These are phyloP conservation scores for Prinia subflava DNA, from an alignment of 2,113 vertebrate genomes.

Conservation along the genomic window DNA sequence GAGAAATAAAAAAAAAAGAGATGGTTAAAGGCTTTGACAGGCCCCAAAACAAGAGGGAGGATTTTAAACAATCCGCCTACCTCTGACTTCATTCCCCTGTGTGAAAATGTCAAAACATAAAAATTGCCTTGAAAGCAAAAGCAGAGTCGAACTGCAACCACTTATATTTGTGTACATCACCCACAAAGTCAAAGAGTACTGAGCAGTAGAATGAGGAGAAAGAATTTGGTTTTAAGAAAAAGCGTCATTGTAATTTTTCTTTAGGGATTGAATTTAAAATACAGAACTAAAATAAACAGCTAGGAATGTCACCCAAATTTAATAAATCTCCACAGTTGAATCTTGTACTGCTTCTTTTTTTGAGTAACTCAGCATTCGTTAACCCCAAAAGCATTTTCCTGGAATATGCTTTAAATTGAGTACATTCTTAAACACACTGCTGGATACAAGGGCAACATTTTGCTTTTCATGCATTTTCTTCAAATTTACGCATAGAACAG, in stretches of 20 bases:
- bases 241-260: not conserved
- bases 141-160: not conserved
- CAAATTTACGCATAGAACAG: not conserved
- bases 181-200: not conserved
- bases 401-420: not conserved
- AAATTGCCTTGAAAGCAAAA: constrained; percentile 9
- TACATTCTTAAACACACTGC: not conserved
- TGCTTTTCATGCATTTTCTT: not conserved
- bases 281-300: not conserved
- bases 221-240: not conserved
- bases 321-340: not conserved
- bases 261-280: not conserved
- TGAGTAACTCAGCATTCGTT: not conserved
- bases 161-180: not conserved
- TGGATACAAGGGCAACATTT: not conserved
- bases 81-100: not conserved
- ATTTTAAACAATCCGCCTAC: not conserved
- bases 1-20: not conserved
- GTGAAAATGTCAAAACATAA: constrained; percentile 25
- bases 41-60: not conserved
- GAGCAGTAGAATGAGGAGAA: not conserved
- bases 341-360: not conserved
- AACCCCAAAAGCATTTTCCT: not conserved
- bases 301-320: not conserved
- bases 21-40: not conserved